Evolutionary conservation across 2,888 invertebrate genomes (phyloP).

Genomic region (Anthophora plumipes): DNA sequence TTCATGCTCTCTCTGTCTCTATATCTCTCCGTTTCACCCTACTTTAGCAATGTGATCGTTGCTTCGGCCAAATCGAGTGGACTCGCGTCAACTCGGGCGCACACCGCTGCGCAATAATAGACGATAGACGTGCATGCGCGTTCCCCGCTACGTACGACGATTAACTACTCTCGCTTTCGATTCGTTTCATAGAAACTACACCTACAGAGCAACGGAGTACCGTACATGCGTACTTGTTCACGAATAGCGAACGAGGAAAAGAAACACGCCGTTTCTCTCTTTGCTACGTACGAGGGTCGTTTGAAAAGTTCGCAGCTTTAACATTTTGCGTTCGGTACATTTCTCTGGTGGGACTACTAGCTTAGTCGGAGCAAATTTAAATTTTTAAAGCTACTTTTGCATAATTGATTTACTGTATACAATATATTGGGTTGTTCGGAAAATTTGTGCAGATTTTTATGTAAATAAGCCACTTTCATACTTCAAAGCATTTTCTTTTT

Average conservation of each 20-base stretch:
- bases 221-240: too few species aligned
- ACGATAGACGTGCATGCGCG: conserved; percentile 6
- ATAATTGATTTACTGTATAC: too few species aligned
- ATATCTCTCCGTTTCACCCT: conserved; percentile 15
- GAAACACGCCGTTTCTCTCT: not conserved
- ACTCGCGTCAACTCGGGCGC: conserved; percentile 28
- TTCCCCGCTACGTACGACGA: not conserved
- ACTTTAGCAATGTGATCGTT: not conserved
- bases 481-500: too few species aligned
- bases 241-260: not conserved
- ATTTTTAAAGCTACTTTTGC: too few species aligned
- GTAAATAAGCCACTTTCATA: too few species aligned
- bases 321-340: too few species aligned
- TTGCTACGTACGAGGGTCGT: not conserved
- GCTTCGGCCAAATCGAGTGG: conserved; percentile 47
- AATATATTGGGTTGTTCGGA: too few species aligned
- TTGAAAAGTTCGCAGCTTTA: too few species aligned
- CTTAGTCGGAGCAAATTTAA: too few species aligned
- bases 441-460: too few species aligned
- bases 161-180: conserved; percentile 28
- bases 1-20: not conserved
- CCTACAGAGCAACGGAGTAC: not conserved
- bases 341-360: too few species aligned
- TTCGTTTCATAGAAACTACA: not conserved
- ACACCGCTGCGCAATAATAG: conserved; percentile 54